Conservation (phyloP, 2,113 vertebrate genomes). For the Istiophorus platypterus region DNA sequence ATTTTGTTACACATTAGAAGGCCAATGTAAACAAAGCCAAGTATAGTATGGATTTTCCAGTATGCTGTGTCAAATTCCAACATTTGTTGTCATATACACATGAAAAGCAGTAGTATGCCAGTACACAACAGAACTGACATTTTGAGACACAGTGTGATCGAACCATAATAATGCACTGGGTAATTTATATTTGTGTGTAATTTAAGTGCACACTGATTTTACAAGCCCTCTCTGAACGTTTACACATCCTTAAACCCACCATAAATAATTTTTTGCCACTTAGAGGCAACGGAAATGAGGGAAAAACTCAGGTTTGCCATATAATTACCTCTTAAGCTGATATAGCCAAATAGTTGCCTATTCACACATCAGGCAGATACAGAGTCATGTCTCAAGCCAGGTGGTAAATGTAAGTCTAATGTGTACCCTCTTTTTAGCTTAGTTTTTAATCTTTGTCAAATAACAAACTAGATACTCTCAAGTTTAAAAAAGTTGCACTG, state of each 20-base stretch:
- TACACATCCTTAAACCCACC: neutral
- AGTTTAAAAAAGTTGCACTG: neutral
- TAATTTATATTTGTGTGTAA: neutral
- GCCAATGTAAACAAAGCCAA: constrained; percentile 56
- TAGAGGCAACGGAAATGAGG: no score
- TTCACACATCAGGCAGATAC: neutral
- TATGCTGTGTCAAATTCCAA: neutral
- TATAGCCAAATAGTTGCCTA: neutral
- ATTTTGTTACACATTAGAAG: constrained; percentile 10
- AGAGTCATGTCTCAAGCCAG: neutral
- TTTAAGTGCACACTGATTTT: neutral
- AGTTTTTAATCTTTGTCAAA: neutral
- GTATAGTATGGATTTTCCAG: neutral
- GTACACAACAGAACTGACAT: neutral
- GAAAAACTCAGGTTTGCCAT: no score
- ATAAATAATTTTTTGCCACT: neutral
- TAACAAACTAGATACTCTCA: neutral
- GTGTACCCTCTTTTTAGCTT: neutral
- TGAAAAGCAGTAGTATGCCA: neutral
- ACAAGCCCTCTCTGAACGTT: neutral
- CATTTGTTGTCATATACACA: neutral
- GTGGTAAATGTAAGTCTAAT: neutral
- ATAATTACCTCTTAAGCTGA: no score
- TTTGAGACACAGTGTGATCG: neutral
- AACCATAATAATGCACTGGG: neutral